Conservation (phyloP, 2,888 invertebrate genomes). For the Kuschelorhynchus macadamiae region DNA sequence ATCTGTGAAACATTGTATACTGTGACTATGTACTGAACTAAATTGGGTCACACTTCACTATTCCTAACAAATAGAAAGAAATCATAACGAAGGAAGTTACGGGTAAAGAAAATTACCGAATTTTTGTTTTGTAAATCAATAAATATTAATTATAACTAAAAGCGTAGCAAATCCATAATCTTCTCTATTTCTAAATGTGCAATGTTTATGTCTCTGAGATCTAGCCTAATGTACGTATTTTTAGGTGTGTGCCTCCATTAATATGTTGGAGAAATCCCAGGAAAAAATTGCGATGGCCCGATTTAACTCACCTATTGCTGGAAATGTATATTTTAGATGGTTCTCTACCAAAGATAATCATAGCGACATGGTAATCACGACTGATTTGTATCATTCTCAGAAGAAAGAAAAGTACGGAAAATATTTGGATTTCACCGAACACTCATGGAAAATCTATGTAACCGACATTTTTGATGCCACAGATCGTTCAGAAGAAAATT, state of each 20-base stretch:
- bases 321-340: conserved; percentile 84
- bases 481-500: conserved; percentile 81
- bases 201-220: too few species aligned
- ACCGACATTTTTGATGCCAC: conserved; percentile 88
- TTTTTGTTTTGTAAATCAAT: too few species aligned
- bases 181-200: too few species aligned
- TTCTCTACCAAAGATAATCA: conserved; percentile 72
- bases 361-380: conserved; percentile 83
- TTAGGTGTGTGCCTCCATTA: conserved; percentile 81
- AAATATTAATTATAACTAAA: too few species aligned
- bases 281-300: conserved; percentile 85
- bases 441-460: conserved; percentile 90
- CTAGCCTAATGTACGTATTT: too few species aligned
- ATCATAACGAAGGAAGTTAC: too few species aligned
- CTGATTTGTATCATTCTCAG: conserved; percentile 82
- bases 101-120: too few species aligned
- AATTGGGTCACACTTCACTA: too few species aligned
- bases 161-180: too few species aligned
- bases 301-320: conserved; percentile 83
- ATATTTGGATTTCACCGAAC: conserved; percentile 75
- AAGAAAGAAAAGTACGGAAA: conserved; percentile 70
- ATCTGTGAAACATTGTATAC: too few species aligned
- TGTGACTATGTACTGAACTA: too few species aligned
- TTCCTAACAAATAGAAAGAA: too few species aligned
- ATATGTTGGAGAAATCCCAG: conserved; percentile 76